Evolutionary conservation across 2,797 vertebrate genomes (phyloP).

Genomic region (Geotrypetes seraphini): DNA sequence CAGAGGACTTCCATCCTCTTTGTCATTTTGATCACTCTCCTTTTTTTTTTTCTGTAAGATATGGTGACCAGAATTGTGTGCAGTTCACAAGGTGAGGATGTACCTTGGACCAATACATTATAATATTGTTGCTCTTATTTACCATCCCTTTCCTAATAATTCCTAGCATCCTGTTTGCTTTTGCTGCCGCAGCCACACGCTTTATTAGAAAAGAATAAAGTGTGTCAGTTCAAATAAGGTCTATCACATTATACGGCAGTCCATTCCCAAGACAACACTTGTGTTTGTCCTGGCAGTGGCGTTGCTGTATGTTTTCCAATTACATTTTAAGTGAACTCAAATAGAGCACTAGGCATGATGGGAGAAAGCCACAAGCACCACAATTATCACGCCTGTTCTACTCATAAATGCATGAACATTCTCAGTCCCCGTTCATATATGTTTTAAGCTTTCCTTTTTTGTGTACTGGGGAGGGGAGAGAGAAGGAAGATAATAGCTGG

Average conservation of each 20-base stretch:
- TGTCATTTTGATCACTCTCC: too few relatives aligned
- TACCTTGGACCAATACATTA: too few relatives aligned
- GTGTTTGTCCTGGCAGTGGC: conserved; percentile 38
- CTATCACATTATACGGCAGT: conserved; percentile 33
- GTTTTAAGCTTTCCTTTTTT: too few relatives aligned
- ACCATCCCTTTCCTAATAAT: too few relatives aligned
- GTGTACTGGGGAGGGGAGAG: too few relatives aligned
- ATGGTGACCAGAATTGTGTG: too few relatives aligned
- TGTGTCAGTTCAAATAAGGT: conserved; percentile 40
- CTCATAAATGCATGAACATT: conserved; percentile 19
- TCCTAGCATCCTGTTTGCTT: too few relatives aligned
- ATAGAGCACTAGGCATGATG: conserved; percentile 31
- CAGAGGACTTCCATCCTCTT: too few relatives aligned
- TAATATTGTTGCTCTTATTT: too few relatives aligned
- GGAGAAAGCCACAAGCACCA: conserved; percentile 36
- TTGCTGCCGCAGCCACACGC: background rate
- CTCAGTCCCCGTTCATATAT: conserved; percentile 9
- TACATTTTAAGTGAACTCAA: conserved; percentile 46
- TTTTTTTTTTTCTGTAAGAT: too few relatives aligned
- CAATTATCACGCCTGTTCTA: conserved; percentile 31
- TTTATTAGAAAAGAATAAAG: conserved; percentile 40
- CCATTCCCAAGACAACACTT: conserved; percentile 31
- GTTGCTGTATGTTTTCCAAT: conserved; percentile 50
- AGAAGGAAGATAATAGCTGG: too few relatives aligned
- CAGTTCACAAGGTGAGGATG: too few relatives aligned